Base-by-base conservation (phyloP, 2,113 vertebrate species). In the Arothron firmamentum region DNA sequence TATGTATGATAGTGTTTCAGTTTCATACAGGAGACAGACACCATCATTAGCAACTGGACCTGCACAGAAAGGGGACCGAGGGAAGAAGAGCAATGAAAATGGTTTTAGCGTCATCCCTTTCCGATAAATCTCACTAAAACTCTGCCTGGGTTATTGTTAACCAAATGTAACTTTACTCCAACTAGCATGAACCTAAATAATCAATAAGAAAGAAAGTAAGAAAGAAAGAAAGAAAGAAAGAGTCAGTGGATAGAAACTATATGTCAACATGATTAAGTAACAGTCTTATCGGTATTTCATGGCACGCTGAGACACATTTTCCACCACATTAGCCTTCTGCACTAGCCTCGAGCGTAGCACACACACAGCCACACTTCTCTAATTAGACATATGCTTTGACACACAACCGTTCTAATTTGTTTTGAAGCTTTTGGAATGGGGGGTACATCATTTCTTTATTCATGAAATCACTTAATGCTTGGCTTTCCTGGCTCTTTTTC, bases 321-420 rank as follows among this genome's bases (percentile, higher is more conserved):
- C 86, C 88, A 82, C 72, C 52, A 65, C 87, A 87, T 91, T 91
- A 91, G 83, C 76, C 85, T 87, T 85, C 73, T 58, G 82, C 56
- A 75, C 79, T 85, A 65, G 87, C 90, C 88, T 54, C 11, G 46
- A 85, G 88, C 86, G 20, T 77, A 23, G 28, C 61, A 63, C 56
- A 31, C 61, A 70, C 72, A 46, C 56, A 67, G 49, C 42, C 65
- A 42, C 59, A 69, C 60, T 47, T 17, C 58, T 54, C 83, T 88
- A 84, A 89, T 89, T 85, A 86, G 79, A 86, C 82, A 77, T 79
- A 85, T 85, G 86, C 83, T 81, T 79, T 85, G 85, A 85, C 76
- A 79, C 78, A 75, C 70, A 62, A 66, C 59, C 77, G 43, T 67
- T 86, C 78, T 74, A 79, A 88, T 85, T 74, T 83, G 80, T 75